Evolutionary conservation across 2,113 vertebrate species (phyloP).

Genomic region (Stictonetta naevosa): DNA sequence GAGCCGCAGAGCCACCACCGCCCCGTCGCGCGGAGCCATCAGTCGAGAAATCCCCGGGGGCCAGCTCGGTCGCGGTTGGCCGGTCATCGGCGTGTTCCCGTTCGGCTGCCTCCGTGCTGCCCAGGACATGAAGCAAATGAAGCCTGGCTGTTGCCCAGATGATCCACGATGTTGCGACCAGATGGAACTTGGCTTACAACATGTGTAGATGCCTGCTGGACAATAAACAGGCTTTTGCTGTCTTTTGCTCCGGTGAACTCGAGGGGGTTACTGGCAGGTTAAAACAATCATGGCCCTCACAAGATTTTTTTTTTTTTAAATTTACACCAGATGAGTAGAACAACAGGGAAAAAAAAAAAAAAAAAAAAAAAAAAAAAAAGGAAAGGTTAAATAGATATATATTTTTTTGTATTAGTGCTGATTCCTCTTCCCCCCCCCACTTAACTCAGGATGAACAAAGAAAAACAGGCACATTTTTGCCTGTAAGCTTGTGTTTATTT

Average conservation of each 20-base stretch:
- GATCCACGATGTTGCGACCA: conserved; percentile 69
- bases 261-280: conserved; percentile 46
- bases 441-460: background rate
- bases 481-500: background rate
- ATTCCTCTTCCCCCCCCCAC: background rate
- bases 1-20: background rate
- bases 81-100: conserved; percentile 49
- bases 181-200: conserved; percentile 69
- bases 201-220: conserved; percentile 69
- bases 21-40: conserved; percentile 25
- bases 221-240: conserved; percentile 37
- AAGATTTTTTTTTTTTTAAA: background rate
- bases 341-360: background rate
- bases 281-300: conserved; percentile 22
- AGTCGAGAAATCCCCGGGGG: conserved; percentile 34
- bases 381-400: conserved; percentile 3
- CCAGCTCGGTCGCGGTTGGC: conserved; percentile 53
- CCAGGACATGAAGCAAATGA: conserved; percentile 72
- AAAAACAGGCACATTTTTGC: background rate
- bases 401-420: background rate
- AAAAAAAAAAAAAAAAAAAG: background rate
- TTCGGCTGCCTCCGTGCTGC: conserved; percentile 38
- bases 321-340: conserved; percentile 25
- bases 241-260: conserved; percentile 57
- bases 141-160: conserved; percentile 72